Evolutionary conservation across 1,140 invertebrate genomes (phyloP).

Genomic region (Araneus ventricosus): DNA sequence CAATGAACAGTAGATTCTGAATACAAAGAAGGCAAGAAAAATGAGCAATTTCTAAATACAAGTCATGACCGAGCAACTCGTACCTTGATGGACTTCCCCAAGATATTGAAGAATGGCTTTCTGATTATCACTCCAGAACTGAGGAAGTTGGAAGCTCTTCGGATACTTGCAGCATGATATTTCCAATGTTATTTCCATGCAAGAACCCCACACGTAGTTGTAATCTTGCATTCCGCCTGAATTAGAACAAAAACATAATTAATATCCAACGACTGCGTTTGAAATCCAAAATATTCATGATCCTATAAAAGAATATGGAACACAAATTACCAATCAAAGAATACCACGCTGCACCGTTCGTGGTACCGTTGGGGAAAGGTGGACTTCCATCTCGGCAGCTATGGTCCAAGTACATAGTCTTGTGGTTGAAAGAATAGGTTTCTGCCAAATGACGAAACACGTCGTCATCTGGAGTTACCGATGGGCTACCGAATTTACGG

Average conservation of each 20-base stretch:
- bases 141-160: constrained; percentile 88
- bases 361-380: constrained; percentile 91
- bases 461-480: constrained; percentile 78
- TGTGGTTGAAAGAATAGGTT: constrained; percentile 79
- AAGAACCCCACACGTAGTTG: constrained; percentile 98
- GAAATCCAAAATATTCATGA: too few relatives aligned
- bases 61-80: not conserved
- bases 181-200: constrained; percentile 99
- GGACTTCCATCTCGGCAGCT: constrained; percentile 81
- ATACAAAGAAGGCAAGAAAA: too few relatives aligned
- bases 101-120: constrained; percentile 92
- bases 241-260: not conserved
- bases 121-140: constrained; percentile 97
- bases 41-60: too few relatives aligned
- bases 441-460: constrained; percentile 78
- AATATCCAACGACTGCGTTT: not conserved
- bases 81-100: constrained; percentile 87
- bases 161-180: constrained; percentile 99
- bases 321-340: constrained; percentile 86
- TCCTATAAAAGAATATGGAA: not conserved
- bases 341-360: constrained; percentile 96
- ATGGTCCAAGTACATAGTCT: constrained; percentile 79
- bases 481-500: constrained; percentile 66
- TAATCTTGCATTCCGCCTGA: constrained; percentile 94
- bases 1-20: too few relatives aligned